Base-by-base conservation (phyloP, 2,888 invertebrate genomes). In the Microdon myrmicae region DNA sequence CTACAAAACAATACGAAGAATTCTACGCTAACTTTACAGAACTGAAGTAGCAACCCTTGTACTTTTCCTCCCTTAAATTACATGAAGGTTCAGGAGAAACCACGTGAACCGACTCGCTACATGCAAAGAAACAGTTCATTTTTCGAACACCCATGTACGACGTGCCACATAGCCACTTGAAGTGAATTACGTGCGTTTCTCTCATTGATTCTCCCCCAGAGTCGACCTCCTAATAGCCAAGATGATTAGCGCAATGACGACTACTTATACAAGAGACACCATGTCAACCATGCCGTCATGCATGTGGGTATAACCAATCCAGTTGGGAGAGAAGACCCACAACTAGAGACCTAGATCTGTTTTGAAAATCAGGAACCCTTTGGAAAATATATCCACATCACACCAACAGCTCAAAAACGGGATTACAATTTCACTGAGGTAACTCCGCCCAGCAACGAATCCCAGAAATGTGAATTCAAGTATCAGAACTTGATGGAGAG, bases 401-500 rank as follows among this genome's bases (percentile, higher is more conserved):
- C 43, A 41, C 34, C 19, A 41, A 48, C n/a, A n/a, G n/a, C n/a
- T n/a, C n/a, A n/a, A n/a, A n/a, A n/a, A n/a, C n/a, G n/a, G n/a
- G n/a, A n/a, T n/a, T n/a, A n/a, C n/a, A 20, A 13, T 31, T 43
- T 35, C 13, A 19, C 39, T 48, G 8, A 26, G 39, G 41, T 41
- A 44, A 56, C 55, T 64, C 56, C 56, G 31, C 44, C 45, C 61
- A 64, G 45, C 43, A 45, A 35, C 35, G 26, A 14, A 12, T 14
- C 17, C 51, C 51, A 45, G 31, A 25, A 56, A 45, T 45, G 49
- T 26, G 12, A 56, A 64, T 47, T 56, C 53, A 41, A 19, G 32
- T 58, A 58, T 45, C 56, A 37, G 53, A 64, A 64, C 45, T 53
- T 64, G 51, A 64, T 58, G 58, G 49, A 60, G 55, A 64, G 61